A percentile compares a stretch with the other conserved stretches of the same genome.
Conservation (phyloP, 2,113 vertebrate species). For the Paedocypris sp. region DNA sequence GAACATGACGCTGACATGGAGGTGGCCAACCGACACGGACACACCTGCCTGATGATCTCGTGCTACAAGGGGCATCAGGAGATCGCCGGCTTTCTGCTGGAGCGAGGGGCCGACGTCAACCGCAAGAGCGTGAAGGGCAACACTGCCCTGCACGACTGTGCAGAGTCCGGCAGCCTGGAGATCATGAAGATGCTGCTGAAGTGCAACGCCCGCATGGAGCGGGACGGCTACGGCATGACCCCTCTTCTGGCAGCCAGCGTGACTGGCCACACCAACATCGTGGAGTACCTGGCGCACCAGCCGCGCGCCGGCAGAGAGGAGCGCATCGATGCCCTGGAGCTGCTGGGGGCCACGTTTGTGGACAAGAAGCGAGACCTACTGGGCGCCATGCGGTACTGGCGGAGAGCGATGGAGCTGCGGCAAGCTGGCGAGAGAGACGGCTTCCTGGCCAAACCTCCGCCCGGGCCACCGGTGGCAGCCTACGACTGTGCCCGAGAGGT, state of each 20-base stretch:
- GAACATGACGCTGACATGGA: slow-evolving; percentile 86
- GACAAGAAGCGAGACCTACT: slow-evolving; percentile 89
- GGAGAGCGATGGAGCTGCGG: slow-evolving; percentile 82
- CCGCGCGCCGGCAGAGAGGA: slow-evolving; percentile 63
- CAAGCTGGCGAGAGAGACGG: slow-evolving; percentile 57
- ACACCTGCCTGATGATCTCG: slow-evolving; percentile 94
- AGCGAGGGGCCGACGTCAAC: slow-evolving; percentile 84
- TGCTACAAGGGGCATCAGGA: slow-evolving; percentile 94
- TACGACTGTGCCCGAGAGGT: slow-evolving; percentile 82
- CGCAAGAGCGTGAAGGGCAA: slow-evolving; percentile 90
- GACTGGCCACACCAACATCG: slow-evolving; percentile 89
- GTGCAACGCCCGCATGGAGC: slow-evolving; percentile 79
- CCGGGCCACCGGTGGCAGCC: slow-evolving; percentile 71
- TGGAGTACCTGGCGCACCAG: slow-evolving; percentile 82
- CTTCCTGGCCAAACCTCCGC: slow-evolving; percentile 68
- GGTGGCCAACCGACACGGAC: slow-evolving; percentile 91
- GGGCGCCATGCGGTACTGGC: slow-evolving; percentile 83
- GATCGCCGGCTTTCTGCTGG: slow-evolving; percentile 83
- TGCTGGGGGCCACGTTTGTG: slow-evolving; percentile 86
- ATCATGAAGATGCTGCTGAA: slow-evolving; percentile 87
- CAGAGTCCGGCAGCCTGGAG: slow-evolving; percentile 87
- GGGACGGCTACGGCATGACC: slow-evolving; percentile 91
- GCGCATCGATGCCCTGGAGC: slow-evolving; percentile 74
- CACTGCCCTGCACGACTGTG: slow-evolving; percentile 88
- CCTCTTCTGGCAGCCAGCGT: slow-evolving; percentile 85